These are phyloP conservation scores for Drosophila algonquin DNA, from an alignment of 2,888 invertebrate species.

Conservation along the genomic window DNA sequence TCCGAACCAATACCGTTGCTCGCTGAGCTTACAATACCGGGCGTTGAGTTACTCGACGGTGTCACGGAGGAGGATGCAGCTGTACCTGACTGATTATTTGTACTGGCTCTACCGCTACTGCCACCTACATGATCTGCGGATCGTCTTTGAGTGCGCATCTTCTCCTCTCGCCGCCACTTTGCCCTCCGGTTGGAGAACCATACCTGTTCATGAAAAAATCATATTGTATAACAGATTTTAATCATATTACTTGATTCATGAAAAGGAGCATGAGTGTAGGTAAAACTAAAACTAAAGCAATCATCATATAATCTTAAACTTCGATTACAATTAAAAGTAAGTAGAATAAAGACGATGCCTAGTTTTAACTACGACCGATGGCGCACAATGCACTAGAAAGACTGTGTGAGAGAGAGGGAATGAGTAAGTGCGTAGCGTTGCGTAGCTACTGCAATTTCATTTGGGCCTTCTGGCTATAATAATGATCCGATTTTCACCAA, in stretches of 20 bases:
- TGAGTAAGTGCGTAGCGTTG: too few relatives aligned
- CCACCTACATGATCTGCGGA: conserved; percentile 75
- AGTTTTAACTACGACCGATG: too few relatives aligned
- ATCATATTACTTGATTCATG: background rate
- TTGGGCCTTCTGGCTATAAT: too few relatives aligned
- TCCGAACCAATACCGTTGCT: conserved; percentile 45
- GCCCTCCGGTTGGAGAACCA: conserved; percentile 99
- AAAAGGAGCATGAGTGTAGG: background rate
- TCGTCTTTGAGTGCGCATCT: conserved; percentile 95
- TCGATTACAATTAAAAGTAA: too few relatives aligned
- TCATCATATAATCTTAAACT: too few relatives aligned
- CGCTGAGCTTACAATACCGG: conserved; percentile 41
- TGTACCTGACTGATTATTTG: conserved; percentile 54
- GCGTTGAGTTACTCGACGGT: conserved; percentile 59
- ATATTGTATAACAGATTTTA: background rate
- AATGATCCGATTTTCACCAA: too few relatives aligned
- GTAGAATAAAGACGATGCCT: too few relatives aligned
- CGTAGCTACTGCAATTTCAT: too few relatives aligned
- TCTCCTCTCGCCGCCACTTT: conserved; percentile 99
- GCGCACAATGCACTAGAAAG: too few relatives aligned
- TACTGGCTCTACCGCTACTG: conserved; percentile 58
- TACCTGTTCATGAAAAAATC: conserved; percentile 88
- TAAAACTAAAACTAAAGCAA: background rate
- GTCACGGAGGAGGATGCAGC: conserved; percentile 48
- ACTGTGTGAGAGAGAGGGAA: too few relatives aligned